Conservation (phyloP, 37 sponge, comb jelly and placozoan genomes). For the Eunapius fragilis region DNA sequence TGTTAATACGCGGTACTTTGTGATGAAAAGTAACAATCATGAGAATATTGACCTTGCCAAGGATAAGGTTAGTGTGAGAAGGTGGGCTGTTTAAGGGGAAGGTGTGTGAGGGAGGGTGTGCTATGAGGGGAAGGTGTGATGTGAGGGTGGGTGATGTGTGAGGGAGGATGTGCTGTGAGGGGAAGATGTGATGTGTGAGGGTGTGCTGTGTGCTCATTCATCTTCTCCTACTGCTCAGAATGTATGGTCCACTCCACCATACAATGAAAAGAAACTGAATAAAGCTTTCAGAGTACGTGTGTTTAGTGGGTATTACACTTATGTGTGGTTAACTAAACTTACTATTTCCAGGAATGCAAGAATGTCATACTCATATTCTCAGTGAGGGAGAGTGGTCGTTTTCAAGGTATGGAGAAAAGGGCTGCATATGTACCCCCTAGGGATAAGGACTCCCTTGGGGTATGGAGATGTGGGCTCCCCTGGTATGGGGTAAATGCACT, state of each 20-base stretch:
- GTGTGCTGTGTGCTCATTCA: too few species aligned
- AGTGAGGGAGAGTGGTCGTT: constrained; percentile 95
- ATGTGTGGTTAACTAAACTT: neutral
- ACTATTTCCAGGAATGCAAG: constrained; percentile 59
- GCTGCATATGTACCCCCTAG: neutral
- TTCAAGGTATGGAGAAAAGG: constrained; percentile 78
- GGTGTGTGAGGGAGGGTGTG: too few species aligned
- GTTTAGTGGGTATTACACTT: too few species aligned
- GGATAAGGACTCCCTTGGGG: neutral
- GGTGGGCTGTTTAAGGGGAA: too few species aligned
- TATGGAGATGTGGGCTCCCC: neutral
- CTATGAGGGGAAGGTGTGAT: too few species aligned
- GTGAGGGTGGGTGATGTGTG: too few species aligned
- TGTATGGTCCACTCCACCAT: constrained; percentile 91
- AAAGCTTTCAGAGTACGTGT: constrained; percentile 76
- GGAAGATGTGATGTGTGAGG: too few species aligned
- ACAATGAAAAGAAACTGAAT: constrained; percentile 93
- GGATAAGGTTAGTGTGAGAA: constrained; percentile 58
- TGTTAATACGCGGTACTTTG: constrained; percentile 90
- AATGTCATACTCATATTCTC: constrained; percentile 95
- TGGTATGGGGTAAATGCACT: neutral
- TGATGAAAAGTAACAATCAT: constrained; percentile 98
- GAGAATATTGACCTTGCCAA: constrained; percentile 96
- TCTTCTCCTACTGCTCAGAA: too few species aligned
- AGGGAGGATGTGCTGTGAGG: too few species aligned